Base-by-base conservation (phyloP, 2,113 vertebrate genomes). In the Zeus faber region DNA sequence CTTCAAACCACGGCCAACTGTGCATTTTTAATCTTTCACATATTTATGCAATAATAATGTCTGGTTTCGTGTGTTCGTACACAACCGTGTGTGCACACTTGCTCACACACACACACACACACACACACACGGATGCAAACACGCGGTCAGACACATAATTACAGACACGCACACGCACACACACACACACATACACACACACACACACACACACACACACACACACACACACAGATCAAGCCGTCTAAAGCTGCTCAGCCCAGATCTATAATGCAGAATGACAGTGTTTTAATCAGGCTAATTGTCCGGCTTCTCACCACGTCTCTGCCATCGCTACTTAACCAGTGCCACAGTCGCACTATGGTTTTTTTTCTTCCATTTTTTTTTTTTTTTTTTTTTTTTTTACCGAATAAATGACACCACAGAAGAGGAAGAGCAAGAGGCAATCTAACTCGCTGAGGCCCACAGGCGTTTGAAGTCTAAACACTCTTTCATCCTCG, bases 401-500 rank as follows among this genome's bases (percentile, higher is more conserved):
- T 67, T 57, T 43, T 10, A 58, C 57, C 54, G 51, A 76, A 80
- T 78, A 80, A 76, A 76, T 65, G 76, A 78, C 81, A 78, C 52
- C 7, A 65, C 63, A 45, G 72, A 72, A 68, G 74, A 74, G 62
- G 69, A 69, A 63, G 69, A 70, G 77, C 67, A 62, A 63, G 65
- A 83, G 77, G 77, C 75, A 77, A 82, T 83, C 71, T 79, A 68
- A 87, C 74, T 77, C 73, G 58, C 82, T 76, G 79, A 77, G 79
- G 71, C 77, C 82, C 80, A 64, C 70, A 67, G 70, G 79, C 79
- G 77, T 85, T 83, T 85, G 82, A 87, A 83, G 85, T 82, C 82
- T 75, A 84, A 85, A 87, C 79, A 84, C 79, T 76, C 82, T 78
- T 82, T 86, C 83, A 85, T 81, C 83, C 76, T 82, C 68, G 60